Conservation (phyloP, 2,113 vertebrate genomes). For the Protobothrops mucrosquamatus region DNA sequence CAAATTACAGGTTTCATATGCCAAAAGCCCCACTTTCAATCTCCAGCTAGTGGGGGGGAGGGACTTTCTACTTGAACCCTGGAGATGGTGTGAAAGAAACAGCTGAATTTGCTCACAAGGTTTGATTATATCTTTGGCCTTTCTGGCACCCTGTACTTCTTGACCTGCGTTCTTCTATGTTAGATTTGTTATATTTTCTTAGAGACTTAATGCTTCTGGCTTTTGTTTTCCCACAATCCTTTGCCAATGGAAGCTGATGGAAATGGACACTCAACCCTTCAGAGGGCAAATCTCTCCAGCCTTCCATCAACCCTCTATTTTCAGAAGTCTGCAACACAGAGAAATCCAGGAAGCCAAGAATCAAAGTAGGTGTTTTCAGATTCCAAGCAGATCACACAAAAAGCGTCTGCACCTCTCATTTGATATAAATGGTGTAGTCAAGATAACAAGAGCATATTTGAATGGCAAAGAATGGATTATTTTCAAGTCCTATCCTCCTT, state of each 20-base stretch:
- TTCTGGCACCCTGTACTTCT: neutral
- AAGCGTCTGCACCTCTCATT: neutral
- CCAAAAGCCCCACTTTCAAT: neutral
- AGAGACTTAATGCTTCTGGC: neutral
- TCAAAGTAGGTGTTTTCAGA: fast-evolving
- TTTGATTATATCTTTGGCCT: neutral
- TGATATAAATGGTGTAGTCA: conserved; percentile 51
- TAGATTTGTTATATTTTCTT: neutral
- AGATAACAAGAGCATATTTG: conserved; percentile 41
- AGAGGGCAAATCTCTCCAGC: neutral
- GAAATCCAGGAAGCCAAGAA: neutral
- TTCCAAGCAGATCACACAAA: neutral
- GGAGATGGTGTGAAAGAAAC: neutral
- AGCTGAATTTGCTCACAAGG: neutral
- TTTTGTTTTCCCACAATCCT: neutral
- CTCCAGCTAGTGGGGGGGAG: neutral
- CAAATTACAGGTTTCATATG: no score
- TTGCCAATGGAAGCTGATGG: neutral
- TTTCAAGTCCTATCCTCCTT: neutral
- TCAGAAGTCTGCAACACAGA: fast-evolving
- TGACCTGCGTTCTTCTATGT: neutral
- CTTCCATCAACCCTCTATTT: fast-evolving
- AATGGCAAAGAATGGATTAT: neutral
- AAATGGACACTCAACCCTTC: neutral
- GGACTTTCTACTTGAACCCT: neutral